A percentile compares a stretch with the other conserved stretches of the same genome.
Evolutionary conservation across 2,888 invertebrate genomes (phyloP).

Genomic region (Cinara cedri): DNA sequence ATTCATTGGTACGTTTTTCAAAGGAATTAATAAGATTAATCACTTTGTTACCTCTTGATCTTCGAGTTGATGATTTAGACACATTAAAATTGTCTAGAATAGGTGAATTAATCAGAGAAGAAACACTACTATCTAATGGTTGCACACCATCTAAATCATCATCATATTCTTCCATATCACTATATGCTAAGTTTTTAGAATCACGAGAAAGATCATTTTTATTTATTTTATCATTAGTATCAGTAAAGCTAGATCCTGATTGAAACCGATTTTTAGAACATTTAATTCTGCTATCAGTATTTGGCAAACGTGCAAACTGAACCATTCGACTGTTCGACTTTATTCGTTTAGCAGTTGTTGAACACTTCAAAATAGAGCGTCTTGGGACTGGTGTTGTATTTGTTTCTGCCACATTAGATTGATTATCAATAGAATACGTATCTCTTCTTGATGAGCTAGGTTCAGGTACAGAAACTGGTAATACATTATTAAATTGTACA

Average conservation of each 20-base stretch:
- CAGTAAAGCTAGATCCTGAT: neutral
- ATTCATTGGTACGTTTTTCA: slow-evolving; percentile 35
- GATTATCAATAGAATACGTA: slow-evolving; percentile 28
- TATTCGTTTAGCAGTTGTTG: slow-evolving; percentile 23
- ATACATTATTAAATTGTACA: neutral
- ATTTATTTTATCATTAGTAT: slow-evolving; percentile 12
- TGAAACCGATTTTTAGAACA: neutral
- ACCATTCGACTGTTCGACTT: slow-evolving; percentile 33
- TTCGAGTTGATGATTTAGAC: slow-evolving; percentile 37
- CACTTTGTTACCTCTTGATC: slow-evolving; percentile 51
- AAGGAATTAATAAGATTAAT: slow-evolving; percentile 43
- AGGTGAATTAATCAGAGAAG: slow-evolving; percentile 42
- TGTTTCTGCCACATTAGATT: neutral
- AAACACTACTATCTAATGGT: slow-evolving; percentile 44
- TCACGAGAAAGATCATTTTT: neutral
- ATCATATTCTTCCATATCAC: slow-evolving; percentile 32
- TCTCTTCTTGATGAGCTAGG: slow-evolving; percentile 30
- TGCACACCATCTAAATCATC: slow-evolving; percentile 52
- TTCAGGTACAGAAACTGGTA: slow-evolving; percentile 25
- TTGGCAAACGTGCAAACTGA: slow-evolving; percentile 50
- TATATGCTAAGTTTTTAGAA: neutral
- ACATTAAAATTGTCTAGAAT: slow-evolving; percentile 15
- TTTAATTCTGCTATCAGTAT: slow-evolving; percentile 35
- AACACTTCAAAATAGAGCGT: slow-evolving; percentile 48
- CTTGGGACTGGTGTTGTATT: slow-evolving; percentile 31